A percentile compares a stretch with the other conserved stretches of the same genome.
phyloP scores from a whole-genome alignment of 2,797 vertebrate genomes.

The Pseudomugil gertrudae region DNA sequence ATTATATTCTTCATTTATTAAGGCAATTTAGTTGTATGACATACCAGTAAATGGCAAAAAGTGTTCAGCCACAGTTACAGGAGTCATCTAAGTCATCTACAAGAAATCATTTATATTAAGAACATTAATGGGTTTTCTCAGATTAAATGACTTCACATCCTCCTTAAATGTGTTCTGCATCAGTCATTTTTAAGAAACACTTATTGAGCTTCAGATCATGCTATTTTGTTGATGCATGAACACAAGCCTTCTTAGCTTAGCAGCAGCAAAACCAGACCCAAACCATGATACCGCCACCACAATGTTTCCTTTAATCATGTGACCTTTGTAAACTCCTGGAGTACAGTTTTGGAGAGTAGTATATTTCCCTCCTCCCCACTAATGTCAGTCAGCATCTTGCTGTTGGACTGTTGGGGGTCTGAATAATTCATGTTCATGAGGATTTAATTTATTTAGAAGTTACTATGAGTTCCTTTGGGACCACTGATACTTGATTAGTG shows the following conservation, averaged over 20 bases:
- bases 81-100: no score
- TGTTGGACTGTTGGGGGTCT: no score
- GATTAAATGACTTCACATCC: no score
- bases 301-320: neutral
- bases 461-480: neutral
- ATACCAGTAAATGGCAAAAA: neutral
- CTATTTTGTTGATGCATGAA: no score
- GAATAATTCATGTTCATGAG: no score
- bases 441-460: neutral
- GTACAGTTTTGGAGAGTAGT: neutral
- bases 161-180: no score
- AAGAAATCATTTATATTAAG: no score
- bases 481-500: neutral
- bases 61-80: no score
- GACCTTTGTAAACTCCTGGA: neutral
- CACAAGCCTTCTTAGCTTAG: neutral
- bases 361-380: neutral
- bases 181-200: no score
- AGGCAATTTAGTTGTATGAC: neutral
- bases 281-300: neutral
- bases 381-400: neutral
- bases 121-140: no score
- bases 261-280: neutral
- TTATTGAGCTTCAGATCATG: no score
- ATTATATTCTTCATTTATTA: neutral